Percentiles rank a stretch among this genome's conserved stretches.
Conservation (phyloP, 2,797 vertebrate genomes). For the Bovichtus variegatus region DNA sequence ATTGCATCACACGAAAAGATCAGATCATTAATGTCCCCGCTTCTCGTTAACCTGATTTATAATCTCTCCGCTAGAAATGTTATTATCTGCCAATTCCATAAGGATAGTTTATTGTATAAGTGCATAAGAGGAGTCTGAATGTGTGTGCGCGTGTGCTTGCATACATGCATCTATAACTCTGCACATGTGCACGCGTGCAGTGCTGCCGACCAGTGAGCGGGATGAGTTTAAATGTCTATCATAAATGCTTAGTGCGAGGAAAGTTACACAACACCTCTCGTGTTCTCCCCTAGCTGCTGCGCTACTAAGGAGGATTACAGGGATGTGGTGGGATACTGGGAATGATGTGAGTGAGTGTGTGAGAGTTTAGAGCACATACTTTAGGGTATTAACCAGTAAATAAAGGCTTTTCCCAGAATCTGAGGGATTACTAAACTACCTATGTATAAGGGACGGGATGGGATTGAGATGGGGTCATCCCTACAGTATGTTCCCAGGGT, state of each 20-base stretch:
- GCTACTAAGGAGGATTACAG: conserved; percentile 39
- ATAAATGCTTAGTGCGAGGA: conserved; percentile 16
- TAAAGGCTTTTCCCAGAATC: conserved; percentile 23
- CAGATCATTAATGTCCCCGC: conserved; percentile 4
- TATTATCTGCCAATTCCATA: conserved; percentile 14
- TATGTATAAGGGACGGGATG: background rate
- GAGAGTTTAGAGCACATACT: background rate
- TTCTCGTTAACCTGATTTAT: conserved; percentile 5
- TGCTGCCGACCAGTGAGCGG: conserved; percentile 52
- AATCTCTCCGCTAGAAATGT: conserved; percentile 18
- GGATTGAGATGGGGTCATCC: background rate
- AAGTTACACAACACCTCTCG: conserved; percentile 65
- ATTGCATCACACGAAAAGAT: conserved; percentile 48
- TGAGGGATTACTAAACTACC: background rate
- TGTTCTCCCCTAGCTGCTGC: conserved; percentile 51
- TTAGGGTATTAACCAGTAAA: background rate
- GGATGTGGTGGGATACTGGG: conserved; percentile 22
- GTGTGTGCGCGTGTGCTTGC: background rate
- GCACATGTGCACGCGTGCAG: conserved; percentile 29
- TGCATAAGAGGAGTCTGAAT: background rate
- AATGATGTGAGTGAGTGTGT: background rate
- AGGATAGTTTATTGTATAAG: conserved; percentile 26
- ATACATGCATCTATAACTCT: background rate
- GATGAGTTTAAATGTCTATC: conserved; percentile 44
- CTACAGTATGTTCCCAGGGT: too few relatives aligned